Evolutionary conservation across 2,113 vertebrate species (phyloP).

Genomic region (Alces alces): DNA sequence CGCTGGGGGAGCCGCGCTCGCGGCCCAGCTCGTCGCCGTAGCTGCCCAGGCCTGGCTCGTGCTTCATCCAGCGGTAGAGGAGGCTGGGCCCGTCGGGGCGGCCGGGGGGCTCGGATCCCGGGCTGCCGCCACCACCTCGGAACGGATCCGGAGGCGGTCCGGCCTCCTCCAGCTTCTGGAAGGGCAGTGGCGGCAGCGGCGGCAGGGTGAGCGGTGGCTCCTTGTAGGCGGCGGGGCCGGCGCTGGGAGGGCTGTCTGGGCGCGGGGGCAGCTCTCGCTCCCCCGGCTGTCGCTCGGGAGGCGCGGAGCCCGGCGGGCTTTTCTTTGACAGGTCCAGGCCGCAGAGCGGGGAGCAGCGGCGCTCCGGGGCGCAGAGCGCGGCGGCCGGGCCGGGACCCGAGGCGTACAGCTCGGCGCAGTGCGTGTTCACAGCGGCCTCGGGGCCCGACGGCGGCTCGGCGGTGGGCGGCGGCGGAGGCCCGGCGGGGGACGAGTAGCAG

Average conservation of each 20-base stretch:
- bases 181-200: constrained; percentile 60
- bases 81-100: constrained; percentile 83
- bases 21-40: constrained; percentile 90
- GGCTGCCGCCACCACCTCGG: constrained; percentile 76
- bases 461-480: constrained; percentile 74
- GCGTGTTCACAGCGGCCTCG: constrained; percentile 85
- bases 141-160: constrained; percentile 67
- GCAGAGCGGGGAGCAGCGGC: constrained; percentile 91
- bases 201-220: constrained; percentile 73
- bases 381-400: constrained; percentile 85
- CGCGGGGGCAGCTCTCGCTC: constrained; percentile 80
- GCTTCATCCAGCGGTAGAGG: constrained; percentile 96
- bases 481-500: constrained; percentile 86
- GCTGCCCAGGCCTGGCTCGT: constrained; percentile 87
- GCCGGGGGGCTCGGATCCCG: constrained; percentile 84
- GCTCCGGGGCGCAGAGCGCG: constrained; percentile 83
- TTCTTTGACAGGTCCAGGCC: constrained; percentile 98
- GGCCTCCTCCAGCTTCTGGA: constrained; percentile 71
- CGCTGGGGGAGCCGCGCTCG: constrained; percentile 66
- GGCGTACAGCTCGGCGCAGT: constrained; percentile 92
- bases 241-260: constrained; percentile 77
- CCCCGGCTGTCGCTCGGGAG: constrained; percentile 78
- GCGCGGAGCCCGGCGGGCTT: constrained; percentile 88
- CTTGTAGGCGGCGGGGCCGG: constrained; percentile 82
- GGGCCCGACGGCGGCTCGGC: constrained; percentile 77